A percentile compares a stretch with the other conserved stretches of the same genome.
Conservation (phyloP, 2,888 invertebrate genomes). For the Lasiommata megera region DNA sequence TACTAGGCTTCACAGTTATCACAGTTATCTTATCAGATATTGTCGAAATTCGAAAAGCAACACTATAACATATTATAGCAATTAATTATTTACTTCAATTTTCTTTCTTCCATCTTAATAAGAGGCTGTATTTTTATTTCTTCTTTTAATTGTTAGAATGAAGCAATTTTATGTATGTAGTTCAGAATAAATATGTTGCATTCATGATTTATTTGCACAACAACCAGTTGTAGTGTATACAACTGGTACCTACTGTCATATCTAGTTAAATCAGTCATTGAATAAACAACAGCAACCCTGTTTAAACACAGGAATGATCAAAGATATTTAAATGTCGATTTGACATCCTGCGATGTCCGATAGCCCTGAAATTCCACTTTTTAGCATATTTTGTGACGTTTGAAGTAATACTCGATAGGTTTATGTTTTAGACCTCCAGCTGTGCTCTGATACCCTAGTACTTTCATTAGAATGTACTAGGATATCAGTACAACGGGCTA, state of each 20-base stretch:
- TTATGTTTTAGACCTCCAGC: background rate
- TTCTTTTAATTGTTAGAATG: too few relatives aligned
- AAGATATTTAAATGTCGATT: constrained; percentile 12
- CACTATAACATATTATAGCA: too few relatives aligned
- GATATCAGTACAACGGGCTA: too few relatives aligned
- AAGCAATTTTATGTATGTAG: background rate
- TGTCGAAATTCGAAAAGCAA: too few relatives aligned
- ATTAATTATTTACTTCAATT: too few relatives aligned
- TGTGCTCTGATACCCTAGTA: too few relatives aligned
- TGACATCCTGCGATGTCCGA: constrained; percentile 1
- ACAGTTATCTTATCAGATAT: too few relatives aligned
- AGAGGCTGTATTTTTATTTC: too few relatives aligned
- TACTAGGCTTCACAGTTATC: too few relatives aligned
- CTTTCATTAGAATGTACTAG: too few relatives aligned
- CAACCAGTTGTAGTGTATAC: background rate
- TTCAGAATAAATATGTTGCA: background rate
- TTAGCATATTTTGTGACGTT: background rate
- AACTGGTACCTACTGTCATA: background rate
- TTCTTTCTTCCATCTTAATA: too few relatives aligned
- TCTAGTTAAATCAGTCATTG: constrained; percentile 8
- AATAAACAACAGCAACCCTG: constrained; percentile 4
- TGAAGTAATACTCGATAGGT: background rate
- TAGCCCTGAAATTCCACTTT: constrained; percentile 7
- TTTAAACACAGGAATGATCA: constrained; percentile 7
- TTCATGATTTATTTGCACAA: background rate